Percentiles rank a stretch among this genome's conserved stretches.
These are phyloP conservation scores for Thymallus thymallus DNA, from an alignment of 2,113 vertebrate species.

Conservation along the genomic window DNA sequence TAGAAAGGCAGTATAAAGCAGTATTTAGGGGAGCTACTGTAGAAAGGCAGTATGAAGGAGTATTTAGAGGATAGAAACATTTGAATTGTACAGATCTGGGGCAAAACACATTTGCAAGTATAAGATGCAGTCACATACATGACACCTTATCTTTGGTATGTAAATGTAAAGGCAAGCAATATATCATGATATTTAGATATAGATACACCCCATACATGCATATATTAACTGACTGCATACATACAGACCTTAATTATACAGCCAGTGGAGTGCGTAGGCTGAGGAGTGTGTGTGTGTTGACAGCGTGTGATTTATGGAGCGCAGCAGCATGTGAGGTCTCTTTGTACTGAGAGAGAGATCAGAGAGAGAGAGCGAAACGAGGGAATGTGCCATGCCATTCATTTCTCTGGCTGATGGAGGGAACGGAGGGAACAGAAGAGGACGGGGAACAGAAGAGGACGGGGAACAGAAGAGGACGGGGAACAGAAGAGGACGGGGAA, in stretches of 20 bases:
- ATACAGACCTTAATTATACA: no score
- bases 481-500: no score
- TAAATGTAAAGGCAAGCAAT: not conserved
- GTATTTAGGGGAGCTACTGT: no score
- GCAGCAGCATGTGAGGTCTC: constrained; percentile 37
- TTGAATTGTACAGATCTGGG: no score
- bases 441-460: no score
- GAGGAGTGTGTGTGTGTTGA: constrained; percentile 20
- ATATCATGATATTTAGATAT: not conserved
- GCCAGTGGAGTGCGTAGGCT: not conserved
- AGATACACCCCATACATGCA: not conserved
- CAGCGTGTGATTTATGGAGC: constrained; percentile 51
- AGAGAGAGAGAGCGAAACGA: not conserved
- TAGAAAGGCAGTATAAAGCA: no score
- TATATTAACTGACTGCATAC: not conserved
- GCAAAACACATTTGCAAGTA: no score
- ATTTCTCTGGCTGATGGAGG: constrained; percentile 2
- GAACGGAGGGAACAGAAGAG: no score
- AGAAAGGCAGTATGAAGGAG: no score
- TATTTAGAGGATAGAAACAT: no score
- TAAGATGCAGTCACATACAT: not conserved
- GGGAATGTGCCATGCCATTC: not conserved
- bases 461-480: no score
- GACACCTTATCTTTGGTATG: not conserved
- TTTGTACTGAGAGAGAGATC: constrained; percentile 20